Evolutionary conservation across 2,888 invertebrate genomes (phyloP), one percentile per base, ranked within the genome.

Genomic region (Lamproptera curius): DNA sequence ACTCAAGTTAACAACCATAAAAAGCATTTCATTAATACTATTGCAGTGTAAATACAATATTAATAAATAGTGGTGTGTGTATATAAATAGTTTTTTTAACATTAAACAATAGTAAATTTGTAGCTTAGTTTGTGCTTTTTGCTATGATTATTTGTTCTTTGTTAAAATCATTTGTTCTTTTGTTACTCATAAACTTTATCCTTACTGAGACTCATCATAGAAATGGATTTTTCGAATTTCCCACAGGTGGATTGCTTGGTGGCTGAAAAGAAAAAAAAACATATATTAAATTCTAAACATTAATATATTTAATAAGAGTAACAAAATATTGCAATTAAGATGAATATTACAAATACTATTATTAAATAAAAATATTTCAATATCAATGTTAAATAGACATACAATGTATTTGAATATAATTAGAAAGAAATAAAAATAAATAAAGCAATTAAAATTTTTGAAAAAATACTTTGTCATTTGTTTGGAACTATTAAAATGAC

Each of bases 221-320:
- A 65, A 87, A 87, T 53, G 87, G 87, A 61, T 87, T 87, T 57
- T 85, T 85, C 16, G 84, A 80, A 67, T 82, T 82, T n/a, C 70
- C 61, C 61, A 73, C 77, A 51, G 73, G 67, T 44, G 80, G 76
- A 60, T 80, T 82, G 68, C 76, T 83, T 51, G 76, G 56, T 33
- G 75, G 74, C 84, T 82, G 67, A 50, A 77, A 79, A 48, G 57
- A 58, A 56, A n/a, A n/a, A n/a, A n/a, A n/a, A n/a, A n/a, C n/a
- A n/a, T n/a, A n/a, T n/a, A n/a, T n/a, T n/a, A n/a, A n/a, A n/a
- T n/a, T n/a, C n/a, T n/a, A n/a, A n/a, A n/a, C n/a, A n/a, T n/a
- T n/a, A n/a, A n/a, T n/a, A n/a, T n/a, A n/a, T n/a, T n/a, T n/a
- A n/a, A n/a, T n/a, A n/a, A n/a, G n/a, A n/a, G n/a, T n/a, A n/a